Evolutionary conservation across 37 sponge, comb jelly and placozoan species (phyloP).

Genomic region (Hexactinellida sp.): DNA sequence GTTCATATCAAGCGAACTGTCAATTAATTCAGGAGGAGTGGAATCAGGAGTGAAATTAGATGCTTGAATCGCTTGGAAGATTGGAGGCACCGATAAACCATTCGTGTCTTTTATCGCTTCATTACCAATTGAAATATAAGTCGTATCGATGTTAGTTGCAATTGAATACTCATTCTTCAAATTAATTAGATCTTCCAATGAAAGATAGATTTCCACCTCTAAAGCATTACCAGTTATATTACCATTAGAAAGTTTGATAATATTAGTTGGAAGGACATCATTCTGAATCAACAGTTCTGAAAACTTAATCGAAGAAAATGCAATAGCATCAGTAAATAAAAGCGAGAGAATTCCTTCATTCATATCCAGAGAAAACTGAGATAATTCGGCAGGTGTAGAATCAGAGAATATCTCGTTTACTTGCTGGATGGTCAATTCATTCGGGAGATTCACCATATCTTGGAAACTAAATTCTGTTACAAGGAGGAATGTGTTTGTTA

Average conservation of each 20-base stretch:
- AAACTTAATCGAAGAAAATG: background rate
- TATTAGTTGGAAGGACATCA: background rate
- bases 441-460: background rate
- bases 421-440: background rate
- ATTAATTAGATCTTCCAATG: background rate
- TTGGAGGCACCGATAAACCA: background rate
- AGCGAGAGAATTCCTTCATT: constrained; percentile 13
- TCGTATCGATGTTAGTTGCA: constrained; percentile 29
- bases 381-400: background rate
- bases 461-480: background rate
- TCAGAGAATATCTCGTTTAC: background rate
- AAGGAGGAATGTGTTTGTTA: background rate
- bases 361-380: constrained; percentile 17
- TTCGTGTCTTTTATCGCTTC: constrained; percentile 38
- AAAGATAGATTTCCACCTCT: background rate
- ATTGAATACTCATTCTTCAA: background rate
- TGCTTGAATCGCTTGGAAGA: background rate
- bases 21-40: constrained; percentile 29
- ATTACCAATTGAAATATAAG: constrained; percentile 23
- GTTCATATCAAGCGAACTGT: constrained; percentile 56
- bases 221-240: background rate
- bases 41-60: constrained; percentile 47
- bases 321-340: constrained; percentile 9
- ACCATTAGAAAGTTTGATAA: background rate
- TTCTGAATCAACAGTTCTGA: background rate